Conservation (phyloP, 37 sponge, comb jelly and placozoan species). For the Geodia barretti region DNA sequence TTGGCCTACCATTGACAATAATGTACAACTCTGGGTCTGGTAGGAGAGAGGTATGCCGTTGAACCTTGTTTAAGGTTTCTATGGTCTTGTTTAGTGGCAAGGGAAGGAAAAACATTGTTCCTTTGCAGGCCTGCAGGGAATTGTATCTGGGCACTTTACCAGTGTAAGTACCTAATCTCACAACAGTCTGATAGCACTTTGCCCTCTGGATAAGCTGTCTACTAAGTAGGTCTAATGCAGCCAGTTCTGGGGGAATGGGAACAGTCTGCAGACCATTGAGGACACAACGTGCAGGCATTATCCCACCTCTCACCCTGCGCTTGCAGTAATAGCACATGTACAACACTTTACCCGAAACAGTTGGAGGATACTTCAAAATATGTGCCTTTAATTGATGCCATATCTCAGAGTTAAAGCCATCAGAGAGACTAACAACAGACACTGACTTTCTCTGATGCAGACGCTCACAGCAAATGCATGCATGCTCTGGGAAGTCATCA, state of each 20-base stretch:
- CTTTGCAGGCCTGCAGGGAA: constrained; percentile 50
- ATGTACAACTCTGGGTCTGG: constrained; percentile 41
- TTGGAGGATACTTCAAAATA: constrained; percentile 2
- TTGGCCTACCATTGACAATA: constrained; percentile 38
- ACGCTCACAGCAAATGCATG: constrained; percentile 52
- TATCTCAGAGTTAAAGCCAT: constrained; percentile 9
- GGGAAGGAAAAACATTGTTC: constrained; percentile 53
- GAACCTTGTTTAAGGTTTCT: constrained; percentile 27
- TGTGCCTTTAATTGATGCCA: constrained; percentile 43
- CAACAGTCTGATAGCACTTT: constrained; percentile 57
- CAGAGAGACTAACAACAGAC: constrained; percentile 10
- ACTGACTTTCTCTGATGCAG: constrained; percentile 26
- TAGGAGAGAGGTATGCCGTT: not conserved
- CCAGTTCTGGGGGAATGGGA: constrained; percentile 48
- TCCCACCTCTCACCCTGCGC: constrained; percentile 18
- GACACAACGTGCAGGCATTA: constrained; percentile 55
- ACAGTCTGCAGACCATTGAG: constrained; percentile 55
- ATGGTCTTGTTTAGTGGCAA: constrained; percentile 44
- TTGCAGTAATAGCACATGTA: constrained; percentile 63
- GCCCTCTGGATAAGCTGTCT: constrained; percentile 58
- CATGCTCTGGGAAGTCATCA: constrained; percentile 36
- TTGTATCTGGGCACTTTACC: constrained; percentile 50
- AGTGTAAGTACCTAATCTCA: constrained; percentile 60
- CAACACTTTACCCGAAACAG: not conserved
- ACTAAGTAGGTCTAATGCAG: constrained; percentile 32